Conservation (phyloP, 2,888 invertebrate genomes). For the Metalampra italica region DNA sequence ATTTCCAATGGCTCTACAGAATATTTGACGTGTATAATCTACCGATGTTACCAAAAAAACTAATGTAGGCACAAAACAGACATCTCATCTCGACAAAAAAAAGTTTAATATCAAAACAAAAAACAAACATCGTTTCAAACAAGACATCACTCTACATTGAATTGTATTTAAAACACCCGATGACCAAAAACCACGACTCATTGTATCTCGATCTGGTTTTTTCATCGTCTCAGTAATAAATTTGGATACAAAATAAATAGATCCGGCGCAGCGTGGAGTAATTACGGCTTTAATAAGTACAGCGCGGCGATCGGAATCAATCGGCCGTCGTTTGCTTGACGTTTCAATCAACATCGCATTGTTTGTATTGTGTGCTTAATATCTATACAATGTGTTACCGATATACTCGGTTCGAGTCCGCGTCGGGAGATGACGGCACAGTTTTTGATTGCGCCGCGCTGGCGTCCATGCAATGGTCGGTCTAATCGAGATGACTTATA, state of each 20-base stretch:
- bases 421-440: slow-evolving; percentile 48
- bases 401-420: slow-evolving; percentile 64
- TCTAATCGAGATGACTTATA: background rate
- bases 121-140: slow-evolving; percentile 26
- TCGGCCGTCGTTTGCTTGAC: slow-evolving; percentile 71
- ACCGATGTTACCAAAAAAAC: too few species aligned
- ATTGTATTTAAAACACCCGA: slow-evolving; percentile 1
- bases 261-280: slow-evolving; percentile 69
- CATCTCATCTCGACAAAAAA: slow-evolving; percentile 31
- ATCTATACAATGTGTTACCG: slow-evolving; percentile 75
- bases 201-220: slow-evolving; percentile 58
- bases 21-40: too few species aligned
- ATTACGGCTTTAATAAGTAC: slow-evolving; percentile 74
- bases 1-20: too few species aligned
- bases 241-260: slow-evolving; percentile 72
- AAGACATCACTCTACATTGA: slow-evolving; percentile 13
- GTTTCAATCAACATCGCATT: slow-evolving; percentile 76
- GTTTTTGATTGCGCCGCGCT: too few species aligned
- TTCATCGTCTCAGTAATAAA: slow-evolving; percentile 61
- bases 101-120: slow-evolving; percentile 34
- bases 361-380: slow-evolving; percentile 76
- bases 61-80: slow-evolving; percentile 17
- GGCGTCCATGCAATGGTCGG: too few species aligned
- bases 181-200: slow-evolving; percentile 12
- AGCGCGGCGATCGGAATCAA: slow-evolving; percentile 66